Evolutionary conservation across 2,113 vertebrate genomes (phyloP).

Genomic region (Phasianus colchicus): DNA sequence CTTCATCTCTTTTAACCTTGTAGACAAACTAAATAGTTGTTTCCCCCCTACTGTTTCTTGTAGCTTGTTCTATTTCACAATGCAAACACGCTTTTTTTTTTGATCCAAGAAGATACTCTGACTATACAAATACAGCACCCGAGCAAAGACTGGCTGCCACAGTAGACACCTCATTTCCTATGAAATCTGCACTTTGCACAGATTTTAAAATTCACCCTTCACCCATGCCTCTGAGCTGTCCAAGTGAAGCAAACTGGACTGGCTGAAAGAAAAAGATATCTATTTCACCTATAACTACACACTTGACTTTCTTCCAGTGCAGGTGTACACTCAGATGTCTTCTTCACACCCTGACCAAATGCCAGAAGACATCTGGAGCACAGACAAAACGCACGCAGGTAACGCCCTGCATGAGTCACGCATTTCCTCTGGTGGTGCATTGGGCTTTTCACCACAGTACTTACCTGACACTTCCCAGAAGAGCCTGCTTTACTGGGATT

Average conservation of each 20-base stretch:
- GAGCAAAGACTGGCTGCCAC: not conserved
- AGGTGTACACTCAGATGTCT: constrained; percentile 50
- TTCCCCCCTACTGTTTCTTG: not conserved
- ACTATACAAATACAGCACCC: not conserved
- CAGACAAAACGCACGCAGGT: not conserved
- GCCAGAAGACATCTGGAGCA: constrained; percentile 38
- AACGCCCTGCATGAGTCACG: constrained; percentile 19
- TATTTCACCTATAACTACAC: constrained; percentile 26
- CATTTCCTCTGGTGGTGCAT: not conserved
- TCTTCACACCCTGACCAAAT: not conserved
- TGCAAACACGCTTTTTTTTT: not conserved
- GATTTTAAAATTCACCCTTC: not conserved
- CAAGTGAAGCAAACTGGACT: constrained; percentile 56
- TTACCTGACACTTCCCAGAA: not conserved
- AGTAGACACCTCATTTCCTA: not conserved
- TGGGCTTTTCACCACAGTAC: not conserved
- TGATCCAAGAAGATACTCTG: not conserved
- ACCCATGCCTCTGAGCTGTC: not conserved
- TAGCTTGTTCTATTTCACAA: not conserved
- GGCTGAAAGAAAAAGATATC: not conserved
- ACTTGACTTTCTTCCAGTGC: constrained; percentile 51
- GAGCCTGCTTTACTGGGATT: constrained; percentile 33
- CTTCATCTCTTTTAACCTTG: not conserved
- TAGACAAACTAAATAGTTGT: not conserved
- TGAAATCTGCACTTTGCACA: not conserved